Base-by-base conservation (phyloP, 64 coral and sea anemone species). In the Stylophora pistillata region DNA sequence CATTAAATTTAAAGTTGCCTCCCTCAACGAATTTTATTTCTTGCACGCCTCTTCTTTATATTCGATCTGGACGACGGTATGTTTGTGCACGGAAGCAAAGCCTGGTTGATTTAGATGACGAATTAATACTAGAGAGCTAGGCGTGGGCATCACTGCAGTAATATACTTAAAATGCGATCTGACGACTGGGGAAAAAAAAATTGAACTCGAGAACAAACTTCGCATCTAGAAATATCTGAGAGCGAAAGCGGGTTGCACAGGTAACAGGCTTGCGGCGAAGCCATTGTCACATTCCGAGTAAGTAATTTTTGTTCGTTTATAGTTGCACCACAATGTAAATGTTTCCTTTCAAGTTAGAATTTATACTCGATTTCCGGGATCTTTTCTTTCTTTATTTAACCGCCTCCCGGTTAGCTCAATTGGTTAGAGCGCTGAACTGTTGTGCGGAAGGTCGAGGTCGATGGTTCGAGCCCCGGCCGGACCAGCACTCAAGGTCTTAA, bases 231-330 rank as follows among this genome's bases (percentile, higher is more conserved):
- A 66, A 27, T n/a, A 10, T n/a, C 11, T 20, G 63, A n/a, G 18
- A 66, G 25, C 9, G 20, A 9, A 66, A 66, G 10, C 9, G 2
- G n/a, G 9, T 23, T 10, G 25, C 21, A 20, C 5, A 66, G 25
- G 63, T 66, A 66, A 20, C 5, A 66, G 25, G 63, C 25, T 66
- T n/a, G 21, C 20, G 20, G 10, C 20, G 3, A 66, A n/a, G 25
- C 21, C 63, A 66, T 21, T n/a, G 9, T 66, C 5, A 1, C 63
- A n/a, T 66, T 3, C 25, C 63, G 77, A 77, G 79, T 70, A 77
- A 78, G 64, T 79, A 71, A 23, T 55, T 79, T 77, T 77, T 72
- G 71, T 79, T 72, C 7, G 29, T 81, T 23, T 52, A 58, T 15
- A 64, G 74, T 68, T 66, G 88, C 33, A 52, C 30, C 10, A 11